Conservation (phyloP, 1,140 invertebrate species). For the Belonocnema kinseyi region DNA sequence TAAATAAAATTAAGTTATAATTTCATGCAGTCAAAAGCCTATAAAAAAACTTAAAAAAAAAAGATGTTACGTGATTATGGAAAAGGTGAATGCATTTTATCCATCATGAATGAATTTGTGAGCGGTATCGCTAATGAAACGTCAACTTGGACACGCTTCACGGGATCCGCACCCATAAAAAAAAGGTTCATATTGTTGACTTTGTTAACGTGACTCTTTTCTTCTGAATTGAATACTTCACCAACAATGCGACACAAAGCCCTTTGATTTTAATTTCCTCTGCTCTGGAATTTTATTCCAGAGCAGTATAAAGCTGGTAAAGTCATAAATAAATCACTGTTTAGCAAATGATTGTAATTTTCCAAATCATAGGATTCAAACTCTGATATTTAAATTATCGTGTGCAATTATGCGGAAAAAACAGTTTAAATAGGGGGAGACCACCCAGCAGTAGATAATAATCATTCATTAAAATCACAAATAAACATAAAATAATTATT, state of each 20-base stretch:
- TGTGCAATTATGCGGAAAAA: no score
- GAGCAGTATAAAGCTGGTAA: constrained; percentile 16
- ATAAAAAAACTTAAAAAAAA: background rate
- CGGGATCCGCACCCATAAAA: constrained; percentile 32
- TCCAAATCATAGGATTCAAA: background rate
- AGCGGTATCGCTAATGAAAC: constrained; percentile 22
- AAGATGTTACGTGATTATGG: background rate
- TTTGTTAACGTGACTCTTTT: constrained; percentile 47
- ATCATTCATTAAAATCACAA: no score
- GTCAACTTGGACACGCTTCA: constrained; percentile 34
- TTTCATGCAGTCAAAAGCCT: no score
- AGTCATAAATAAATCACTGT: constrained; percentile 8
- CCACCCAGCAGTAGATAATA: no score
- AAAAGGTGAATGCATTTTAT: constrained; percentile 25
- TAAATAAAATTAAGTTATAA: no score
- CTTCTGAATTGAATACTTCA: constrained; percentile 55
- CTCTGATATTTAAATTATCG: background rate
- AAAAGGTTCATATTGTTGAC: constrained; percentile 22
- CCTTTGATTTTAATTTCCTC: constrained; percentile 45
- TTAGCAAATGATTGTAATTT: background rate
- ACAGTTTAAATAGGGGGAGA: no score
- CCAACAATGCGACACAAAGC: constrained; percentile 41
- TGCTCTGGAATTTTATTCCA: constrained; percentile 40
- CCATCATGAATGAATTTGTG: constrained; percentile 15
- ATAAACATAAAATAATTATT: no score